phyloP scores from a whole-genome alignment of 2,888 invertebrate genomes.

The Euzophera pinguis region DNA sequence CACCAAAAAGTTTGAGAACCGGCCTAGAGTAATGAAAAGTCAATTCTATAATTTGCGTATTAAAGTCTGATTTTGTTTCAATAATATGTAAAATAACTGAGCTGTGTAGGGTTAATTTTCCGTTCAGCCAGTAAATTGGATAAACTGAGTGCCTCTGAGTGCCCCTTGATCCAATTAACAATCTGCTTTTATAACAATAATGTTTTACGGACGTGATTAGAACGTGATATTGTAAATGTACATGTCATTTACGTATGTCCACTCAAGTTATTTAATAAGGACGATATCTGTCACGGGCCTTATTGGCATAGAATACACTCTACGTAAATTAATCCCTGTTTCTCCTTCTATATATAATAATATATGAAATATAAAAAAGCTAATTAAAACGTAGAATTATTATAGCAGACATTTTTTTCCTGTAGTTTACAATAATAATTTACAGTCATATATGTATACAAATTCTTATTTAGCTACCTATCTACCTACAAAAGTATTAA shows the following conservation, averaged over 20 bases:
- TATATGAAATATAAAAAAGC: too few species aligned
- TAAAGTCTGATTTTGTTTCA: background rate
- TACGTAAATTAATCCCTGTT: too few species aligned
- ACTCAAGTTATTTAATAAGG: background rate
- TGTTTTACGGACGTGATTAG: background rate
- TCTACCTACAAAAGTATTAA: too few species aligned
- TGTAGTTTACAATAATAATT: too few species aligned
- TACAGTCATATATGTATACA: too few species aligned
- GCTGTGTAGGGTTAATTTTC: slow-evolving; percentile 12
- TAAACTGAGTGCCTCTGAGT: slow-evolving; percentile 33
- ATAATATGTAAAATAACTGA: background rate
- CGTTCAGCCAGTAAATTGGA: slow-evolving; percentile 33
- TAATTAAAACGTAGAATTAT: too few species aligned
- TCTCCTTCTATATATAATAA: too few species aligned
- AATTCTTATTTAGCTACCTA: too few species aligned
- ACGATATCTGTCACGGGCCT: too few species aligned
- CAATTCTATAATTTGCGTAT: background rate
- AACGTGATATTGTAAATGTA: background rate
- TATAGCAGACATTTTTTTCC: too few species aligned
- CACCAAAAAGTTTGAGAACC: too few species aligned
- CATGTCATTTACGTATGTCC: background rate
- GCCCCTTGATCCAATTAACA: slow-evolving; percentile 43
- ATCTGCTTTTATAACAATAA: slow-evolving; percentile 15
- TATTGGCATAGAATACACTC: too few species aligned
- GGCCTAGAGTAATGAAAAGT: background rate